Conservation (phyloP, 2,888 invertebrate genomes). For the Sphaeridia pumilis region DNA sequence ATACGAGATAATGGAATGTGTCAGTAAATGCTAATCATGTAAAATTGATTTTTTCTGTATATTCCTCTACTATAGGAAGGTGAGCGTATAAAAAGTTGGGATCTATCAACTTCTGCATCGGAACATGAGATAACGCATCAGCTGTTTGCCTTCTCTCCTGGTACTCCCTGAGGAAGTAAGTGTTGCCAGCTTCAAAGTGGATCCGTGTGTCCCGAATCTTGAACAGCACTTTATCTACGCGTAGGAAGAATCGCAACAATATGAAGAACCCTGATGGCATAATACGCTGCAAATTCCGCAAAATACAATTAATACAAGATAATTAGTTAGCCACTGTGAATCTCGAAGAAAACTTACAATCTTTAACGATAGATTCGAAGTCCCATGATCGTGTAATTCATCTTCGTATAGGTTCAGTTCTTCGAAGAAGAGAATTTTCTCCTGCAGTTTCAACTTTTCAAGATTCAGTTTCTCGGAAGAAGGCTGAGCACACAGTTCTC, state of each 20-base stretch:
- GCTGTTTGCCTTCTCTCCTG: conserved; percentile 49
- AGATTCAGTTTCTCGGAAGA: conserved; percentile 71
- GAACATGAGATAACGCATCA: conserved; percentile 18
- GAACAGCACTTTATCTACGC: conserved; percentile 86
- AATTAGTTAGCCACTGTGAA: too few species aligned
- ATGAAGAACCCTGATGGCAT: conserved; percentile 93
- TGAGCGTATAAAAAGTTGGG: conserved; percentile 25
- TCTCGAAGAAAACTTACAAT: conserved; percentile 57
- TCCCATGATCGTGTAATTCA: conserved; percentile 95
- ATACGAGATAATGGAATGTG: too few species aligned
- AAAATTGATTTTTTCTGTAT: conserved; percentile 23
- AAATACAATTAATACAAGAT: not conserved
- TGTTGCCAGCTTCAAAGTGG: conserved; percentile 62
- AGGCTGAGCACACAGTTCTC: conserved; percentile 45
- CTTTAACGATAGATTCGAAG: conserved; percentile 79
- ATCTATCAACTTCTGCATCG: conserved; percentile 25
- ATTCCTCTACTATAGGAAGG: conserved; percentile 23
- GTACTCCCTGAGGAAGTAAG: conserved; percentile 70
- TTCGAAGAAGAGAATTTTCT: conserved; percentile 86
- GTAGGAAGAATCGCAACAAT: conserved; percentile 75
- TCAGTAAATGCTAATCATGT: too few species aligned
- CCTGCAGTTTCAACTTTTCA: conserved; percentile 73
- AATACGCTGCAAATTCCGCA: conserved; percentile 62
- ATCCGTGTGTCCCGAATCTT: conserved; percentile 77
- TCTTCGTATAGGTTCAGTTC: conserved; percentile 93